phyloP scores from a whole-genome alignment of 2,797 vertebrate species.

The Pipistrellus nathusii region DNA sequence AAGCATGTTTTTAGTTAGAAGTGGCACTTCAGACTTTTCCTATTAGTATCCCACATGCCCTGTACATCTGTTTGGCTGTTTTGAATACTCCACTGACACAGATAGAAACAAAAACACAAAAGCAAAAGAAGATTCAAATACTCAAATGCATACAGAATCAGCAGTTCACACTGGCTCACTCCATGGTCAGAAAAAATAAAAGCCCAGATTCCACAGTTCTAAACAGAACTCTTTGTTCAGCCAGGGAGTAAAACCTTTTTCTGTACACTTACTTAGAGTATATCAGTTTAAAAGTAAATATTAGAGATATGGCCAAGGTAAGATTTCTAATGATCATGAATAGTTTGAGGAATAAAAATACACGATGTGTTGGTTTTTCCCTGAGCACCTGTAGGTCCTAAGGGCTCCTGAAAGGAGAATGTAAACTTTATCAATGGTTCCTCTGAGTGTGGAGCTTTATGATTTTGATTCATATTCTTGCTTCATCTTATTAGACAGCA shows the following conservation, averaged over 20 bases:
- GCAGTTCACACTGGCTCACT: neutral
- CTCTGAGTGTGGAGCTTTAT: neutral
- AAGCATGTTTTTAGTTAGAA: neutral
- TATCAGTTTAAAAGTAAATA: slow-evolving; percentile 35
- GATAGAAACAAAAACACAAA: slow-evolving; percentile 8
- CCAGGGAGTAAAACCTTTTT: neutral
- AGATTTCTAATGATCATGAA: slow-evolving; percentile 12
- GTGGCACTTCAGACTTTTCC: neutral
- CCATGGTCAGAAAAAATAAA: neutral
- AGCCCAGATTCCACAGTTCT: neutral
- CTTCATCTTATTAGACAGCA: neutral
- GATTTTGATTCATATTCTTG: slow-evolving; percentile 16
- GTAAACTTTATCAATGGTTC: neutral
- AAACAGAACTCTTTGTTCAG: slow-evolving; percentile 15
- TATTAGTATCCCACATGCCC: neutral
- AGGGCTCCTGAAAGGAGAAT: neutral
- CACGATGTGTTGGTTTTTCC: neutral
- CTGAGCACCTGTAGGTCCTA: neutral
- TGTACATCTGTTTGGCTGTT: neutral
- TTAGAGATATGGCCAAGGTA: neutral
- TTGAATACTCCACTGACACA: neutral
- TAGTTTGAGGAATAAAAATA: neutral
- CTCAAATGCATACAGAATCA: neutral
- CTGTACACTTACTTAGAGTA: neutral
- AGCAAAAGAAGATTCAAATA: slow-evolving; percentile 17